These are phyloP conservation scores for Dipodomys ordii DNA, from an alignment of 2,113 vertebrate genomes.

Conservation along the genomic window DNA sequence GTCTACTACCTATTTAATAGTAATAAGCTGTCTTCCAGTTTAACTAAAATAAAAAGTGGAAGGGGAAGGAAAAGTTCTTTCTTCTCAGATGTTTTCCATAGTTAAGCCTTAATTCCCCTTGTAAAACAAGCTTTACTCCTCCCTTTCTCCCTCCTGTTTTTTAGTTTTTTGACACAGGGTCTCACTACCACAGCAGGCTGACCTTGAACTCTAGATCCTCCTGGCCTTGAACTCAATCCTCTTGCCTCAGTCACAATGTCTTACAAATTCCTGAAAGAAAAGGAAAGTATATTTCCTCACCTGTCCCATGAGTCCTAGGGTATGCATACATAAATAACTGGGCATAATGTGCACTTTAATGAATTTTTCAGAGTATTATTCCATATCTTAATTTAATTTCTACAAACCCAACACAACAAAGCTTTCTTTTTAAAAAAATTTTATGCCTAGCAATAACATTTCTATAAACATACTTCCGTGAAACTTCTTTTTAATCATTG, in stretches of 20 bases:
- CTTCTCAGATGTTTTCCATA: neutral
- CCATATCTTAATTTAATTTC: neutral
- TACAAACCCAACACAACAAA: neutral
- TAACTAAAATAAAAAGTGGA: neutral
- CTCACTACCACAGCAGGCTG: too few species aligned
- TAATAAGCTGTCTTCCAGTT: neutral
- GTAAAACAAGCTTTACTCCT: neutral
- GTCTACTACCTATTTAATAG: neutral
- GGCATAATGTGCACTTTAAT: neutral
- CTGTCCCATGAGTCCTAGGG: neutral
- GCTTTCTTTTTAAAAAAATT: neutral
- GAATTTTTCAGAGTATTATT: neutral
- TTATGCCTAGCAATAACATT: neutral
- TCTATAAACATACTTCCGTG: slow-evolving; percentile 1
- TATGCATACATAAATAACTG: neutral
- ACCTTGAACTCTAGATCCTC: too few species aligned
- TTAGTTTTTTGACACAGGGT: too few species aligned
- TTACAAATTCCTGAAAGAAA: too few species aligned
- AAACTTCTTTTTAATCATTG: slow-evolving; percentile 17
- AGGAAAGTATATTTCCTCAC: too few species aligned
- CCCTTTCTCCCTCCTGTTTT: too few species aligned
- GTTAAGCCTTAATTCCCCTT: neutral
- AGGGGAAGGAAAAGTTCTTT: neutral
- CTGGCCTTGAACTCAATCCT: too few species aligned
- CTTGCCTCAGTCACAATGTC: too few species aligned